These are phyloP conservation scores for Manis pentadactyla DNA, from an alignment of 2,797 vertebrate genomes.

Conservation along the genomic window DNA sequence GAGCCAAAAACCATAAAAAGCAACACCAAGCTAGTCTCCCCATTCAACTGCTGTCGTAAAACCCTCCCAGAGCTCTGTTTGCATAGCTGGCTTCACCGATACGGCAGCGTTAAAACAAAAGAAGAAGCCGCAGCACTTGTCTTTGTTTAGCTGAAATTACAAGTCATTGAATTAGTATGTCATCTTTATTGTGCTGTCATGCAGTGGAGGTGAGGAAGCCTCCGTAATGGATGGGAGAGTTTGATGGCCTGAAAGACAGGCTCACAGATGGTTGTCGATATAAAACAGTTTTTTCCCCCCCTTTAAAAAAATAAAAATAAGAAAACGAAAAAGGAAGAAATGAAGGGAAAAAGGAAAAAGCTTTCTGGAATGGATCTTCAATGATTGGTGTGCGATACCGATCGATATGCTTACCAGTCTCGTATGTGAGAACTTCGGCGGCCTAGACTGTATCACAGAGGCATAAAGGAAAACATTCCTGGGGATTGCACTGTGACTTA, in stretches of 20 bases:
- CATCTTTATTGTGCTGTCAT: conserved; percentile 93
- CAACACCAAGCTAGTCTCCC: conserved; percentile 88
- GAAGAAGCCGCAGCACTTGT: conserved; percentile 88
- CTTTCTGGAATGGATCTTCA: conserved; percentile 75
- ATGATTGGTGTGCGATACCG: conserved; percentile 79
- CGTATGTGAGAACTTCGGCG: conserved; percentile 74
- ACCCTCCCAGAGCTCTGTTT: conserved; percentile 90
- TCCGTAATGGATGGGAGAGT: conserved; percentile 90
- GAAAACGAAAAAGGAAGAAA: neutral
- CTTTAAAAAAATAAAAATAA: neutral
- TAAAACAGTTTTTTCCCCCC: conserved; percentile 85
- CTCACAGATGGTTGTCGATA: conserved; percentile 91
- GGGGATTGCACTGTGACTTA: conserved; percentile 81
- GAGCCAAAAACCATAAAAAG: conserved; percentile 90
- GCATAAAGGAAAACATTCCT: conserved; percentile 80
- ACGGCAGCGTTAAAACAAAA: conserved; percentile 89
- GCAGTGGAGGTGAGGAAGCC: conserved; percentile 88
- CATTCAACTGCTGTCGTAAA: conserved; percentile 91
- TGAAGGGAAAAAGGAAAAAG: conserved; percentile 42
- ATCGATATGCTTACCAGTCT: conserved; percentile 79
- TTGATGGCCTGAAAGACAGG: conserved; percentile 90
- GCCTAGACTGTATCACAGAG: conserved; percentile 77
- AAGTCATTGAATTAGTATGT: conserved; percentile 94
- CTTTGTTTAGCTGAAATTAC: conserved; percentile 92
- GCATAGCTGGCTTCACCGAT: conserved; percentile 91